Evolutionary conservation across 2,113 vertebrate species (phyloP).

Genomic region (Castor canadensis): DNA sequence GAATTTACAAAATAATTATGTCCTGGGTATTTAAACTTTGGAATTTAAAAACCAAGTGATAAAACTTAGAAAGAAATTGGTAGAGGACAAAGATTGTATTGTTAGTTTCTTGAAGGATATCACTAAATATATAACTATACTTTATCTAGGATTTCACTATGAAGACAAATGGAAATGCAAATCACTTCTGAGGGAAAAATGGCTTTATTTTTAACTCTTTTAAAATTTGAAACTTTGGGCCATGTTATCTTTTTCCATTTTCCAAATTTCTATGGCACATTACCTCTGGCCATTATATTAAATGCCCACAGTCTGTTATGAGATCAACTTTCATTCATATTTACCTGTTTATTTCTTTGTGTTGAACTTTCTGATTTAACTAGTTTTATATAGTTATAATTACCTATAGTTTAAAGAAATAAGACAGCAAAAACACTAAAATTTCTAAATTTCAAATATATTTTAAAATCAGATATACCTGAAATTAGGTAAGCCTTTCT

Average conservation of each 20-base stretch:
- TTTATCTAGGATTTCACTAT: background rate
- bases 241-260: background rate
- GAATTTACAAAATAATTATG: background rate
- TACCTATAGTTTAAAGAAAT: background rate
- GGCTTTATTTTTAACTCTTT: background rate
- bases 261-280: background rate
- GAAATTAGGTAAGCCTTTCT: background rate
- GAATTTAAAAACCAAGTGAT: constrained; percentile 30
- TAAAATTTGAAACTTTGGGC: background rate
- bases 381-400: background rate
- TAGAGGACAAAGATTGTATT: background rate
- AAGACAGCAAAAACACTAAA: background rate
- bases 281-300: background rate
- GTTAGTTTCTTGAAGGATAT: background rate
- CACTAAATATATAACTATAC: background rate
- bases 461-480: constrained; percentile 14
- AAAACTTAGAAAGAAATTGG: background rate
- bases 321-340: background rate
- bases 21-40: background rate
- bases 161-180: background rate
- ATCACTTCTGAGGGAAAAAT: background rate
- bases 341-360: background rate
- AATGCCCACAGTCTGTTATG: background rate
- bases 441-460: background rate
- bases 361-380: background rate